Evolutionary conservation across 2,113 vertebrate genomes (phyloP).

Genomic region (Nerophis ophidion): DNA sequence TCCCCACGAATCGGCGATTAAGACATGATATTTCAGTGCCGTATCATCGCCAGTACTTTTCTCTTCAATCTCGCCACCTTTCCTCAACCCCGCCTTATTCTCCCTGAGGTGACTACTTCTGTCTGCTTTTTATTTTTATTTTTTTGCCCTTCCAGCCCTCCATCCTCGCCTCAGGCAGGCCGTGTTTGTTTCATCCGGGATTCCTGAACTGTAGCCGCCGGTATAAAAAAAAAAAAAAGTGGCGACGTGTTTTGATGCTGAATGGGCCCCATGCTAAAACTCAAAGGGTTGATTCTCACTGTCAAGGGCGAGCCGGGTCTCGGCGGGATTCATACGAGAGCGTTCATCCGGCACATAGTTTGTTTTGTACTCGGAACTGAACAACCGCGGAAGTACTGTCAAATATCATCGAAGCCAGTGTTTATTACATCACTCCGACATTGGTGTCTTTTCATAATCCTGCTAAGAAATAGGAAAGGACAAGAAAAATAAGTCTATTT

Average conservation of each 20-base stretch:
- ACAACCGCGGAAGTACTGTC: background rate
- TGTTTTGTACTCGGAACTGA: slow-evolving; percentile 7
- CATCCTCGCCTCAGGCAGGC: slow-evolving; percentile 39
- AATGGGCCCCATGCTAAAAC: slow-evolving; percentile 9
- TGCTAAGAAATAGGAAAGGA: too few species aligned
- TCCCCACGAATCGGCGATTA: slow-evolving; percentile 59
- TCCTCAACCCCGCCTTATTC: slow-evolving; percentile 42
- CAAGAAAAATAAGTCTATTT: too few species aligned
- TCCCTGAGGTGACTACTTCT: slow-evolving; percentile 44
- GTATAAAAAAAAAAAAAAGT: slow-evolving; percentile 14
- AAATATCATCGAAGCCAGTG: background rate
- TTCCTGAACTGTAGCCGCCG: slow-evolving; percentile 26
- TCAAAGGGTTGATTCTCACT: slow-evolving; percentile 8
- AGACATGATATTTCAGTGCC: slow-evolving; percentile 45
- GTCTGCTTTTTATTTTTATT: slow-evolving; percentile 23
- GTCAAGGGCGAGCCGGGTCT: background rate
- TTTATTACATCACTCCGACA: too few species aligned
- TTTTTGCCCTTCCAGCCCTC: slow-evolving; percentile 12
- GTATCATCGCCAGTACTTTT: slow-evolving; percentile 50
- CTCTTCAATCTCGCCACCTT: slow-evolving; percentile 45
- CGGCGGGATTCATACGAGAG: background rate
- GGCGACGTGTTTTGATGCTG: slow-evolving; percentile 21
- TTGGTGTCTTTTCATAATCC: too few species aligned
- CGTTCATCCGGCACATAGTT: background rate
- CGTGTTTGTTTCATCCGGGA: slow-evolving; percentile 41